These are phyloP conservation scores for Drosophila hamatofila DNA, from an alignment of 2,888 invertebrate species.

Conservation along the genomic window DNA sequence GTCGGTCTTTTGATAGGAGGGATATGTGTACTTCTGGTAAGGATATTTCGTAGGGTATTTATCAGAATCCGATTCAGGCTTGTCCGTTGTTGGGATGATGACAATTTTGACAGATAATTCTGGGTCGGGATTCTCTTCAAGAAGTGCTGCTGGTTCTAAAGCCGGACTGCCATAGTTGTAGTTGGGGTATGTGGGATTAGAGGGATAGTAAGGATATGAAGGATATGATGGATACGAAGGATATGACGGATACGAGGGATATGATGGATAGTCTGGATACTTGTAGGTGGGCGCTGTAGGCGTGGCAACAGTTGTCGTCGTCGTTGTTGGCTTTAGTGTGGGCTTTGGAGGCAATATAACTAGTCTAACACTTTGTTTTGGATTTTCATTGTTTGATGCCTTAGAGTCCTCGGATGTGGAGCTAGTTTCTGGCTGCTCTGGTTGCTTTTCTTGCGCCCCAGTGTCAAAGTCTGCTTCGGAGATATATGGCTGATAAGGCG, in stretches of 20 bases:
- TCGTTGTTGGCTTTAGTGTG: conserved; percentile 7
- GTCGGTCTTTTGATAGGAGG: not conserved
- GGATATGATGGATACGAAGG: conserved; percentile 17
- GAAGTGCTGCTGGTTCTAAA: not conserved
- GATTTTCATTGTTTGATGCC: not conserved
- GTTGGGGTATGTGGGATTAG: conserved; percentile 7
- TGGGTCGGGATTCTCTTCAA: conserved; percentile 1
- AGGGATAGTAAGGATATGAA: conserved; percentile 16
- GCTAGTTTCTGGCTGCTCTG: not conserved
- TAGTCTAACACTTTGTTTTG: conserved; percentile 8
- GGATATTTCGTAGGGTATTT: conserved; percentile 15
- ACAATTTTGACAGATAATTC: conserved; percentile 29
- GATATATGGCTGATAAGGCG: conserved; percentile 47
- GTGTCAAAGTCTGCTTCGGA: conserved; percentile 17
- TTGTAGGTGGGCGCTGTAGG: conserved; percentile 1
- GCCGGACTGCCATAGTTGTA: not conserved
- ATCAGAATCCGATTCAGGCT: conserved; percentile 8
- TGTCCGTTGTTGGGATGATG: conserved; percentile 21
- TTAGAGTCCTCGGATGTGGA: not conserved
- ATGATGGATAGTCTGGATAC: conserved; percentile 9
- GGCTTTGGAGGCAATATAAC: conserved; percentile 28
- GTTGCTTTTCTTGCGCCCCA: conserved; percentile 31
- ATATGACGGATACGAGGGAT: conserved; percentile 21
- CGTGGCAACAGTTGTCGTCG: conserved; percentile 18
- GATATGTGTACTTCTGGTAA: conserved; percentile 15